Evolutionary conservation across 2,888 invertebrate genomes (phyloP).

Genomic region (Eupeodes latifasciatus): DNA sequence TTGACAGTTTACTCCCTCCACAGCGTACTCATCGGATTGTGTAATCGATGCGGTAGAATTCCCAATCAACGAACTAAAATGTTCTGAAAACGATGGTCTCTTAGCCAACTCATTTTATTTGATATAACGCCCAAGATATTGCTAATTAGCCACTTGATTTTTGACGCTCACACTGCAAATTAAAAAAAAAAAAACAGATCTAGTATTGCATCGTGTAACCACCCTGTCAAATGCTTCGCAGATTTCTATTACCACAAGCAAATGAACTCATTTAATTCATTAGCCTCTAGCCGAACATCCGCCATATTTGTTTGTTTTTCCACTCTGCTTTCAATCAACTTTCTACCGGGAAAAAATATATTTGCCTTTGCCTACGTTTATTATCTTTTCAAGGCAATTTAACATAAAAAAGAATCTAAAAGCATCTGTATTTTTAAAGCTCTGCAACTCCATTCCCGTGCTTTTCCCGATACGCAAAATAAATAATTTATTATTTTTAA

Average conservation of each 20-base stretch:
- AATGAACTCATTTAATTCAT: not conserved
- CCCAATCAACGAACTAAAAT: too few relatives aligned
- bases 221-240: too few relatives aligned
- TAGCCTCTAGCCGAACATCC: not conserved
- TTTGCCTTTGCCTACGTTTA: slow-evolving; percentile 54
- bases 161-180: too few relatives aligned
- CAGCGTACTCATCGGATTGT: too few relatives aligned
- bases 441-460: not conserved
- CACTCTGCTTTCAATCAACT: slow-evolving; percentile 34
- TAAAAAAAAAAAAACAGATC: too few relatives aligned
- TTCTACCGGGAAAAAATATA: slow-evolving; percentile 68
- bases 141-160: too few relatives aligned
- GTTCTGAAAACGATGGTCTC: too few relatives aligned
- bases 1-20: too few relatives aligned
- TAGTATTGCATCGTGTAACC: too few relatives aligned
- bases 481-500: not conserved
- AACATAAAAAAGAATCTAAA: slow-evolving; percentile 55
- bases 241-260: not conserved
- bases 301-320: slow-evolving; percentile 68
- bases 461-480: not conserved
- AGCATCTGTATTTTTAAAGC: slow-evolving; percentile 33
- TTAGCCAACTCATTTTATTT: too few relatives aligned
- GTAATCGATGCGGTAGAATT: too few relatives aligned
- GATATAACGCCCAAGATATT: too few relatives aligned
- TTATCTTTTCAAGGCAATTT: slow-evolving; percentile 9